phyloP scores from a whole-genome alignment of 2,797 vertebrate genomes.

The Trichosurus vulpecula region DNA sequence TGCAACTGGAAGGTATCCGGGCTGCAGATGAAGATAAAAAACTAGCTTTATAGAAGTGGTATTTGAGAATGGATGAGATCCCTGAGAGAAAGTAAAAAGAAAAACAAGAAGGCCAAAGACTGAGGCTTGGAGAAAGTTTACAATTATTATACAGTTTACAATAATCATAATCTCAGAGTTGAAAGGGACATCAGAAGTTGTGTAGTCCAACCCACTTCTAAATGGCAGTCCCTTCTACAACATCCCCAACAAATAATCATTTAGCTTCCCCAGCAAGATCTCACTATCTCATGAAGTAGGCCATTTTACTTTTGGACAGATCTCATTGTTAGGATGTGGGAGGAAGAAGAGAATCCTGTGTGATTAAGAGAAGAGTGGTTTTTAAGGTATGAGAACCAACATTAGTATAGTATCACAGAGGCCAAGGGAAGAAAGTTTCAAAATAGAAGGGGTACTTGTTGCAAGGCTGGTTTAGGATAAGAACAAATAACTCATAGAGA shows the following conservation, averaged over 20 bases:
- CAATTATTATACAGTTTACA: neutral
- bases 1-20: neutral
- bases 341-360: neutral
- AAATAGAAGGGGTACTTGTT: neutral
- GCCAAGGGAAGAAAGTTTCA: neutral
- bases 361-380: neutral
- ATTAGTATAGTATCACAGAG: neutral
- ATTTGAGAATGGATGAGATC: neutral
- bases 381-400: neutral
- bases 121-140: neutral
- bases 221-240: neutral
- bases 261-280: neutral
- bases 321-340: neutral
- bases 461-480: neutral
- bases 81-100: neutral
- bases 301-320: neutral
- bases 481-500: neutral
- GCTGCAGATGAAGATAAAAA: neutral
- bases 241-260: neutral
- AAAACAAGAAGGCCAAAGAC: neutral
- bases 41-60: neutral
- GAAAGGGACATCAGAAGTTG: neutral
- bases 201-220: neutral
- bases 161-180: neutral
- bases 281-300: neutral